Evolutionary conservation across 2,797 vertebrate species (phyloP).

Genomic region (Phylloscopus collybita): DNA sequence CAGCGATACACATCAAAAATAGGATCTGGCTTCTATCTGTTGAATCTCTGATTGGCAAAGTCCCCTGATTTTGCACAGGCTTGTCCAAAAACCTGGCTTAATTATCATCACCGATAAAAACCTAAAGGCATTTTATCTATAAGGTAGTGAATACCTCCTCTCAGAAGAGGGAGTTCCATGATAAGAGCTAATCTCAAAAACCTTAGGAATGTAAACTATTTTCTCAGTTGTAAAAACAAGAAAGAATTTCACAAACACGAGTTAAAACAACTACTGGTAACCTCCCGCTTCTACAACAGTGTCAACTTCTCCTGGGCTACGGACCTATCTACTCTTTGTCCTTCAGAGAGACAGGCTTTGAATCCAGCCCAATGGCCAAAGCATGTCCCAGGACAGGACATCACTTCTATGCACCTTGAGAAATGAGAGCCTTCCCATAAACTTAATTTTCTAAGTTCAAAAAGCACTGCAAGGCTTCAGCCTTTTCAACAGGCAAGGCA

Average conservation of each 20-base stretch:
- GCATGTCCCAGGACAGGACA: background rate
- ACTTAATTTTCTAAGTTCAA: background rate
- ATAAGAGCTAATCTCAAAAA: slow-evolving; percentile 76
- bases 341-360: background rate
- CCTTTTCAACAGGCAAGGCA: background rate
- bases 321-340: background rate
- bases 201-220: slow-evolving; percentile 71
- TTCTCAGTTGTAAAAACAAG: slow-evolving; percentile 66
- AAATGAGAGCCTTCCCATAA: background rate
- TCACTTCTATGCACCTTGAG: background rate
- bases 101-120: slow-evolving; percentile 60
- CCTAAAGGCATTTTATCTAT: slow-evolving; percentile 54
- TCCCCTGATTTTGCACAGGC: slow-evolving; percentile 13
- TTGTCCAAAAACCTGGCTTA: slow-evolving; percentile 29
- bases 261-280: slow-evolving; percentile 57
- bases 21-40: background rate
- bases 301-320: background rate
- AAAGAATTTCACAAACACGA: slow-evolving; percentile 61
- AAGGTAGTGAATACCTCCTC: slow-evolving; percentile 48
- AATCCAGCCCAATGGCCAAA: background rate
- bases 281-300: background rate
- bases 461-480: background rate
- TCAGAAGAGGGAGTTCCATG: slow-evolving; percentile 58
- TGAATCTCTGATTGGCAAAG: background rate
- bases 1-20: background rate